Evolutionary conservation across 2,797 vertebrate species (phyloP).

Genomic region (Tamandua tetradactyla): DNA sequence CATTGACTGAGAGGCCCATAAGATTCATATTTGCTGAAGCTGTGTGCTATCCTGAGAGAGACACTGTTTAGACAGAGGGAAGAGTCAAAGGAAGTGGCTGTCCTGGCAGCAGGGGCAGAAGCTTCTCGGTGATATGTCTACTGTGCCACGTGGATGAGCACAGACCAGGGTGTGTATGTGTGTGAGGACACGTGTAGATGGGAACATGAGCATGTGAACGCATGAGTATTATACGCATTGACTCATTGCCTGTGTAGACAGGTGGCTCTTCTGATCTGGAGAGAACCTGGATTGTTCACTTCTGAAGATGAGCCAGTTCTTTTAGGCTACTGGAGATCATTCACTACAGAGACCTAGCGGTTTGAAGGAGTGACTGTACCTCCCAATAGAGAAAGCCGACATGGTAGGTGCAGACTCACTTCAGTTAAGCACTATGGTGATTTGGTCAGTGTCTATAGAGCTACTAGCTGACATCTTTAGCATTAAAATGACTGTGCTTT

Average conservation of each 20-base stretch:
- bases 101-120: not conserved
- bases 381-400: not conserved
- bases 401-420: not conserved
- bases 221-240: not conserved
- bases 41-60: not conserved
- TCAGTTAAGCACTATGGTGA: not conserved
- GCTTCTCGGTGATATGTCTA: not conserved
- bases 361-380: conserved; percentile 30
- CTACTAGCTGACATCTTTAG: conserved; percentile 2
- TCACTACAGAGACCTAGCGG: conserved; percentile 39
- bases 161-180: not conserved
- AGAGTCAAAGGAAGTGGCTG: not conserved
- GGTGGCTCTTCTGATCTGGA: not conserved
- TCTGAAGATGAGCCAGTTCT: conserved; percentile 28
- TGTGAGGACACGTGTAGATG: accelerated
- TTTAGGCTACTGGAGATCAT: not conserved
- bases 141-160: not conserved
- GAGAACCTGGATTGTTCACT: not conserved
- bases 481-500: not conserved
- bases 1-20: not conserved
- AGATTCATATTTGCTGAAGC: not conserved
- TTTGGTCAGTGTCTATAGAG: conserved; percentile 10
- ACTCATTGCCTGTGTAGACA: accelerated
- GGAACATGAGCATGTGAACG: accelerated
- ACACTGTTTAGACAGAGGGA: not conserved